Conservation (phyloP, 2,113 vertebrate genomes). For the Corythoichthys haematopterus region DNA sequence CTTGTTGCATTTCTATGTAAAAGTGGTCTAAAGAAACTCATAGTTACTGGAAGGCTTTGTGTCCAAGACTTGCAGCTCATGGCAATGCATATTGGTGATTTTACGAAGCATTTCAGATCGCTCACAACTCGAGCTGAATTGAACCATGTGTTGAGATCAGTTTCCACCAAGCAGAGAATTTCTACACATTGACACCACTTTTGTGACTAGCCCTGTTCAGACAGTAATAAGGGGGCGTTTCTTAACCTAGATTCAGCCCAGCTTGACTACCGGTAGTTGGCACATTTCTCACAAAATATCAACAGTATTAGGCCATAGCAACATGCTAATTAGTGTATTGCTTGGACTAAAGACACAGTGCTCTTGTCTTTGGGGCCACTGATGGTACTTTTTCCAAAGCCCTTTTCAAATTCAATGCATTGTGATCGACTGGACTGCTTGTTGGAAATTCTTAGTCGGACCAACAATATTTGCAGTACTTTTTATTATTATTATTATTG, state of each 20-base stretch:
- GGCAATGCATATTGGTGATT: background rate
- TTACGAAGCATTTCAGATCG: background rate
- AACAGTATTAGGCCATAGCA: too few species aligned
- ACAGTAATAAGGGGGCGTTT: background rate
- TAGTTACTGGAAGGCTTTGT: background rate
- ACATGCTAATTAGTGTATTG: too few species aligned
- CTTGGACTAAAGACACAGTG: too few species aligned
- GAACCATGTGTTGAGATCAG: background rate
- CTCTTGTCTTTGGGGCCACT: too few species aligned
- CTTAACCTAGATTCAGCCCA: too few species aligned
- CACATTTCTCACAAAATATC: too few species aligned
- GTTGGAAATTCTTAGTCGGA: background rate
- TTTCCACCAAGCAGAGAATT: background rate
- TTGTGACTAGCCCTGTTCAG: background rate
- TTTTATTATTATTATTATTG: background rate
- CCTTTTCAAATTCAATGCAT: background rate
- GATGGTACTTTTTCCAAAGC: too few species aligned
- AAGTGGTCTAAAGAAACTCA: background rate
- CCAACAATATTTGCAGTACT: background rate
- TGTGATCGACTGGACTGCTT: background rate
- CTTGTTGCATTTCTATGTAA: background rate
- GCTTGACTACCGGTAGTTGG: too few species aligned
- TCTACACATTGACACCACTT: background rate
- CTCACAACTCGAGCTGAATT: background rate
- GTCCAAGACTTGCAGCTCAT: background rate